Percentiles rank a stretch among this genome's conserved stretches.
Conservation (phyloP, 2,888 invertebrate genomes). For the Mamestra brassicae region DNA sequence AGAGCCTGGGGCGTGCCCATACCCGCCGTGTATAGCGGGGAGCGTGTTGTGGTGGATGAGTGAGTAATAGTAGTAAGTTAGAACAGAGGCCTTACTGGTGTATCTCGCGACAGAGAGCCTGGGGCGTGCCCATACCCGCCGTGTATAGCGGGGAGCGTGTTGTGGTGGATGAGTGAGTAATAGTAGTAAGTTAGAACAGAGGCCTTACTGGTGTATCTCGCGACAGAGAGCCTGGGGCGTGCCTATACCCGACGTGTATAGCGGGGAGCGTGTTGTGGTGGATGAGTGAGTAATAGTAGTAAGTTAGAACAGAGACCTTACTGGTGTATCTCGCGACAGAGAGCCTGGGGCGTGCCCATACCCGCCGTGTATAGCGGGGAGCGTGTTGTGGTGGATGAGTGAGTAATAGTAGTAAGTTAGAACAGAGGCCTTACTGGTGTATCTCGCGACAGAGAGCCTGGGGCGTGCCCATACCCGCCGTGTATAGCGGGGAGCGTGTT, state of each 20-base stretch:
- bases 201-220: slow-evolving; percentile 99
- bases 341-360: slow-evolving; percentile 99
- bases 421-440: slow-evolving; percentile 98
- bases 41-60: slow-evolving; percentile 91
- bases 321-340: slow-evolving; percentile 99
- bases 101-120: slow-evolving; percentile 98
- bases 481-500: slow-evolving; percentile 92
- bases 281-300: slow-evolving; percentile 83
- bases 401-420: slow-evolving; percentile 83
- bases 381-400: slow-evolving; percentile 91
- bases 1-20: slow-evolving; percentile 99
- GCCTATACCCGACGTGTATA: slow-evolving; percentile 98
- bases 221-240: slow-evolving; percentile 99
- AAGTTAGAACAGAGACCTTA: slow-evolving; percentile 95
- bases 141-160: slow-evolving; percentile 92
- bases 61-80: slow-evolving; percentile 85
- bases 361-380: slow-evolving; percentile 95
- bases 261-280: slow-evolving; percentile 90
- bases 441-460: slow-evolving; percentile 99
- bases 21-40: slow-evolving; percentile 95
- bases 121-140: slow-evolving; percentile 99
- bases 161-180: slow-evolving; percentile 90
- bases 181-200: slow-evolving; percentile 90
- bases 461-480: slow-evolving; percentile 99
- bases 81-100: slow-evolving; percentile 98